phyloP scores from a whole-genome alignment of 2,888 invertebrate genomes.

The Noctua fimbriata region DNA sequence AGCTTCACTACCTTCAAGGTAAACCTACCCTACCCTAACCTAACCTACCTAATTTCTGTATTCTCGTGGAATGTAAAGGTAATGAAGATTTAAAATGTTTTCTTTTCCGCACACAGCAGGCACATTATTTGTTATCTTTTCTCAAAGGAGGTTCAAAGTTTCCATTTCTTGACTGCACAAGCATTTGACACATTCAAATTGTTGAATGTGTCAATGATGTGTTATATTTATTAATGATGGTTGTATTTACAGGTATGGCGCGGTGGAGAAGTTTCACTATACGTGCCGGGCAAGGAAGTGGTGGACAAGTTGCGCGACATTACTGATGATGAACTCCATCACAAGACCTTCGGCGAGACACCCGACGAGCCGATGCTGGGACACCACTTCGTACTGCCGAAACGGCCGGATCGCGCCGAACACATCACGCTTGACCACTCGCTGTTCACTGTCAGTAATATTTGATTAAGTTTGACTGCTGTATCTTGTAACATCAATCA shows the following conservation, averaged over 20 bases:
- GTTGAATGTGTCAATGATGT: too few species aligned
- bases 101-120: neutral
- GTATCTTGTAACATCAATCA: neutral
- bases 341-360: conserved; percentile 89
- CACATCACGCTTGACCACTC: conserved; percentile 91
- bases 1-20: conserved; percentile 95
- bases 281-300: conserved; percentile 87
- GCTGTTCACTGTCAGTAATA: conserved; percentile 84
- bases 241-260: conserved; percentile 83
- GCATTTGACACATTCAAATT: too few species aligned
- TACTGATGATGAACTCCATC: conserved; percentile 82
- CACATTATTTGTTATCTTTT: neutral
- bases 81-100: neutral
- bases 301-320: conserved; percentile 83
- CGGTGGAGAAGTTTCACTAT: conserved; percentile 87
- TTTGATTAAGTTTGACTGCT: neutral
- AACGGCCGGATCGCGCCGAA: conserved; percentile 86
- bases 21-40: too few species aligned
- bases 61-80: neutral
- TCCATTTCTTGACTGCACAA: neutral
- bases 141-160: neutral
- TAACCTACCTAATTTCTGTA: neutral
- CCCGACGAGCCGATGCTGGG: conserved; percentile 91
- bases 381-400: conserved; percentile 89
- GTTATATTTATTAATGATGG: too few species aligned